Evolutionary conservation across 1,140 invertebrate genomes (phyloP), one percentile per base, ranked within the genome.

Genomic region (Drosophila ficusphila): DNA sequence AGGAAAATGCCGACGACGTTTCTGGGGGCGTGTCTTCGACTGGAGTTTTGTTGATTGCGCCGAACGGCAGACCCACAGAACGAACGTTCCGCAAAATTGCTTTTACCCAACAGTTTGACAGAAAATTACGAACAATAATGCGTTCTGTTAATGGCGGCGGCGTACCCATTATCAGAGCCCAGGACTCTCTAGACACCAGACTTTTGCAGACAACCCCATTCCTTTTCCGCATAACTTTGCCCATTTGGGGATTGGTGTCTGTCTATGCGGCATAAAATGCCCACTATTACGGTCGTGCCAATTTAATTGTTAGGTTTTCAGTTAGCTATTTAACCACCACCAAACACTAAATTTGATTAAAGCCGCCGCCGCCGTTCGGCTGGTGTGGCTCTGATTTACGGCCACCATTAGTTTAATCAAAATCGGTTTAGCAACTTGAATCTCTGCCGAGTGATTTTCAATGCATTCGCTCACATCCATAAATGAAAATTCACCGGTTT

Each of bases 71-170:
- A 31, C 29, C 64, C n/a, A n/a, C n/a, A n/a, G n/a, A n/a, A n/a
- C n/a, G n/a, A n/a, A n/a, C n/a, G 70, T 54, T 49, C 38, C 27
- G 38, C 41, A 46, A 33, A 53, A 68, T 69, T 68, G 57, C 51
- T 49, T 72, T 51, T 36, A 19, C 19, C 36, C 14, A 36, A 46
- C 34, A 60, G 34, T 61, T 71, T 54, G 56, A 44, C 48, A 72
- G 52, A 48, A 56, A 71, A 79, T 78, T 75, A 64, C 79, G 41
- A 78, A 71, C 79, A 85, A 85, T 72, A 83, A 85, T 83, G 79
- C 60, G 75, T 71, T 75, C 38, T 51, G 71, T 79, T 85, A 85
- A 85, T 79, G 79, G 79, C 56, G 57, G 42, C 58, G 44, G 29
- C 75, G 52, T 65, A 62, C 51, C 60, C 64, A 69, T 60, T 74